These are phyloP conservation scores for Oncorhynchus keta DNA, from an alignment of 2,113 vertebrate species.

Conservation along the genomic window DNA sequence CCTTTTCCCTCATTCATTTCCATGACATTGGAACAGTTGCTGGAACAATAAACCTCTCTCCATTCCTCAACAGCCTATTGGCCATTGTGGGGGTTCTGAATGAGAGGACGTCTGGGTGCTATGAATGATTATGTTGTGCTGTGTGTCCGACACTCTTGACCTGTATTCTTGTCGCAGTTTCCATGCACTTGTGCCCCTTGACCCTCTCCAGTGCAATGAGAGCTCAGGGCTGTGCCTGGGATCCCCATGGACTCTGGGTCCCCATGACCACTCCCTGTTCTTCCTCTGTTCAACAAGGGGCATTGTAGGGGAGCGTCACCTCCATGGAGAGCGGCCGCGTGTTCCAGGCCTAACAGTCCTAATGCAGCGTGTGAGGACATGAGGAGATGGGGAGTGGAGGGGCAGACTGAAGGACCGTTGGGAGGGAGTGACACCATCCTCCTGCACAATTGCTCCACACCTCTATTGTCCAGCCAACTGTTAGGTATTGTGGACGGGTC, in stretches of 20 bases:
- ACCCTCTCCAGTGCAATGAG: not conserved
- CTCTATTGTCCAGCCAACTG: too few species aligned
- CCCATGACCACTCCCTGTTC: constrained; percentile 21
- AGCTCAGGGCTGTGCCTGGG: constrained; percentile 6
- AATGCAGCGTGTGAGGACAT: not conserved
- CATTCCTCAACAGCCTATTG: constrained; percentile 40
- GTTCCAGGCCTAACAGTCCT: too few species aligned
- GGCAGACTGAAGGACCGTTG: not conserved
- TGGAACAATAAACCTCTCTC: constrained; percentile 58
- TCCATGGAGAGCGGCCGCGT: too few species aligned
- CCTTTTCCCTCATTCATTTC: constrained; percentile 59
- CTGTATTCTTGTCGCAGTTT: constrained; percentile 38
- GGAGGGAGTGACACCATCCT: too few species aligned
- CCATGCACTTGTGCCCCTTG: constrained; percentile 34
- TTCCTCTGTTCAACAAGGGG: constrained; percentile 8
- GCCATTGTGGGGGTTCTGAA: constrained; percentile 37
- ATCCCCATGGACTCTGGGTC: constrained; percentile 12
- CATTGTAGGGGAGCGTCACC: too few species aligned
- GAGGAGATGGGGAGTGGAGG: not conserved
- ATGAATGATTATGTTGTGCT: constrained; percentile 40
- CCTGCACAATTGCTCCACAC: too few species aligned
- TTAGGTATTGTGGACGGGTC: too few species aligned
- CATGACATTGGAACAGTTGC: constrained; percentile 66
- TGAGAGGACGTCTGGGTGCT: too few species aligned
- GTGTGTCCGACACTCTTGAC: constrained; percentile 63